A percentile compares a stretch with the other conserved stretches of the same genome.
Evolutionary conservation across 1,140 invertebrate species (phyloP).

Genomic region (Acromyrmex echinatior): DNA sequence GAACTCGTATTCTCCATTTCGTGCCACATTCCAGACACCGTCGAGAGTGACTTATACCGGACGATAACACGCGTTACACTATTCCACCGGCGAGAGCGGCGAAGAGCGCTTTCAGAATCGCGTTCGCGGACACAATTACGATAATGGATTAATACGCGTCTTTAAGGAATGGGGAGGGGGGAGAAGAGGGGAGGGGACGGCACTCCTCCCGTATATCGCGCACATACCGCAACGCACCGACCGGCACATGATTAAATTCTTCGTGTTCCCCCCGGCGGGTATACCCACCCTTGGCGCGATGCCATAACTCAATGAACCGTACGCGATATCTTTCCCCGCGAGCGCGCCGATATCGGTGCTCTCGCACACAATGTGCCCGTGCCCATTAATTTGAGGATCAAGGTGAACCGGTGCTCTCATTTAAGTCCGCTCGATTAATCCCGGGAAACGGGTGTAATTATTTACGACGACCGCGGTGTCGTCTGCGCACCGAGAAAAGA

Average conservation of each 20-base stretch:
- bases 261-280: conserved; percentile 3
- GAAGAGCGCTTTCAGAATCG: conserved; percentile 2
- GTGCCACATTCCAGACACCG: conserved; percentile 40
- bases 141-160: conserved; percentile 51
- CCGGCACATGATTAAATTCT: conserved; percentile 36
- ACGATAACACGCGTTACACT: conserved; percentile 39
- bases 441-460: conserved; percentile 46
- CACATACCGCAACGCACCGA: neutral
- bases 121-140: conserved; percentile 54
- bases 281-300: conserved; percentile 23
- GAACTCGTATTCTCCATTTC: conserved; percentile 39
- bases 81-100: conserved; percentile 18
- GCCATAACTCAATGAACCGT: conserved; percentile 56
- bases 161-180: neutral
- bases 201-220: neutral
- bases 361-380: conserved; percentile 28
- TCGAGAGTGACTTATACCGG: conserved; percentile 37
- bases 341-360: conserved; percentile 12
- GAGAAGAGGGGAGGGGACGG: too few species aligned
- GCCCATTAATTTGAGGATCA: conserved; percentile 73
- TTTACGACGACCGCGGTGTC: conserved; percentile 49
- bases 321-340: conserved; percentile 20
- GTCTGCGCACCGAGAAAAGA: conserved; percentile 4
- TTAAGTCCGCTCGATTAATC: conserved; percentile 66
- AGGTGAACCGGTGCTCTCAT: conserved; percentile 67